A percentile compares a stretch with the other conserved stretches of the same genome.
phyloP scores from a whole-genome alignment of 2,888 invertebrate species.

The Xylophagus ater region DNA sequence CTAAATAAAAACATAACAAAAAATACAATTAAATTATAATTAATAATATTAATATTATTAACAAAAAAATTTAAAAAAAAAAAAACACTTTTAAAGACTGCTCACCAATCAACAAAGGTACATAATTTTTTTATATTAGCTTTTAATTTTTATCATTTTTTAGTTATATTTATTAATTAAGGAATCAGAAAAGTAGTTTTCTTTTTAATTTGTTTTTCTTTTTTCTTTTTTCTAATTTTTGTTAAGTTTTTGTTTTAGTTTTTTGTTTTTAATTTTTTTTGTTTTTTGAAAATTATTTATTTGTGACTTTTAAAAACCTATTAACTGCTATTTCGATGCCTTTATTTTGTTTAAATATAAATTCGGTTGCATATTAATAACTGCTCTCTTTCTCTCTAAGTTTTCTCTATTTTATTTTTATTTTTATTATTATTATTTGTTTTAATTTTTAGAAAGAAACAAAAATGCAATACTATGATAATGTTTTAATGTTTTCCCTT shows the following conservation, averaged over 20 bases:
- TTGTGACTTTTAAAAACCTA: too few relatives aligned
- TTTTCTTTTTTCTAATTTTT: slow-evolving; percentile 7
- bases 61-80: slow-evolving; percentile 7
- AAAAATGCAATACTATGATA: too few relatives aligned
- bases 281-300: not conserved
- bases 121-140: slow-evolving; percentile 21
- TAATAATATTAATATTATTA: too few relatives aligned
- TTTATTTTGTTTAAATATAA: slow-evolving; percentile 1
- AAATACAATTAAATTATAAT: too few relatives aligned
- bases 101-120: slow-evolving; percentile 40
- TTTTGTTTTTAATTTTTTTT: not conserved
- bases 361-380: too few relatives aligned
- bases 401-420: too few relatives aligned
- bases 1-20: slow-evolving; percentile 12
- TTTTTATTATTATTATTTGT: too few relatives aligned
- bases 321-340: slow-evolving; percentile 14
- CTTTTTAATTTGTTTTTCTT: slow-evolving; percentile 4
- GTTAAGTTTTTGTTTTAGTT: slow-evolving; percentile 6
- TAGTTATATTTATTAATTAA: slow-evolving; percentile 10
- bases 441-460: too few relatives aligned
- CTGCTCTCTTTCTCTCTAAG: too few relatives aligned
- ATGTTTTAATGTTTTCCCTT: too few relatives aligned
- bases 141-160: slow-evolving; percentile 14
- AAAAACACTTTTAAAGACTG: slow-evolving; percentile 29
- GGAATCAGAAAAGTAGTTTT: slow-evolving; percentile 3